Base-by-base conservation (phyloP, 2,113 vertebrate species). In the Emydocephalus ijimae region DNA sequence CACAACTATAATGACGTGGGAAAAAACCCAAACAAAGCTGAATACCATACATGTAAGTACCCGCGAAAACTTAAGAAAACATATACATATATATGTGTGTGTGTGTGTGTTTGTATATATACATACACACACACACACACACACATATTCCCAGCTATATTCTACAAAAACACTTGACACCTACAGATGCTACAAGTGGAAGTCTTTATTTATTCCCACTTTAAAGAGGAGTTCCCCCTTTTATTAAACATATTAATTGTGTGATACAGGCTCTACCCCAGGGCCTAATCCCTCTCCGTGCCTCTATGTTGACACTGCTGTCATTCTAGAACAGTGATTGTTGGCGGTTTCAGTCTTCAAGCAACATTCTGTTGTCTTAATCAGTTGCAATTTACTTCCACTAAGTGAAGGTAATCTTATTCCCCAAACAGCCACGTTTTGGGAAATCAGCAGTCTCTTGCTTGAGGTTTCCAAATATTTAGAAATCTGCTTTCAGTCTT, bases 81-180 rank as follows among this genome's bases (percentile, higher is more conserved):
- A 43, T 43, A 43, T 43, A 43, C 43, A 43, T 39, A n/a, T n/a
- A 14, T 54, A 54, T 14, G 12, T 14, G 3, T 14, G 3, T 54
- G 14, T 12, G 3, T 54, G 3, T 14, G 12, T 14, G 3, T 54
- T 15, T 0, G 3, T 15, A 54, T 54, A 54, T 2, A 15, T 3
- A 54, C 3, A 54, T 0, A 54, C 1, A 50, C 0, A 50, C 7
- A 50, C 1, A 50, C 1, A 50, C 1, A 9, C 6, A 50, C 8
- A 9, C 24, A 24, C 29, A 26, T n/a, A 14, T 11, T 64, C 29
- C 64, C 64, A 18, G n/a, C 64, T 34, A 18, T 18, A 74, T 74
- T 74, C 14, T 81, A 3, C 15, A 20, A 39, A 39, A 81, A 81
- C 18, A 39, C 12, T 69, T 69, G 15, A 15, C 18, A 20, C n/a